Conservation (phyloP, 2,797 vertebrate species). For the Peromyscus aztecus region DNA sequence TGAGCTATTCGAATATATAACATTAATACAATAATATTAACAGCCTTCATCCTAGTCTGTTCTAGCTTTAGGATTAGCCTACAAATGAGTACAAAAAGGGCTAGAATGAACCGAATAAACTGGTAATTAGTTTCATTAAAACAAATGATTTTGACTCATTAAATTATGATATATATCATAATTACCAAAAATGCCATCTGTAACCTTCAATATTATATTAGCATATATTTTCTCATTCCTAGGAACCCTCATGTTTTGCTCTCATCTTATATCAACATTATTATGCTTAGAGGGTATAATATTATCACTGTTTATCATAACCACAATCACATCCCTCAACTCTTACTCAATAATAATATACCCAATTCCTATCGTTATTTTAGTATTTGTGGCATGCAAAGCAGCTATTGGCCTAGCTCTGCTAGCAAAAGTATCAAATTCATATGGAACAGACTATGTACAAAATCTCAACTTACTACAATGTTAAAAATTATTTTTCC, state of each 20-base stretch:
- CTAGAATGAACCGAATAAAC: slow-evolving; percentile 83
- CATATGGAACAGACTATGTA: fast-evolving
- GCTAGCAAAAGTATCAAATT: not conserved
- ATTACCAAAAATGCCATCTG: not conserved
- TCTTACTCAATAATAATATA: too few species aligned
- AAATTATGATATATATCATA: slow-evolving; percentile 29
- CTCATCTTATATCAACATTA: fast-evolving
- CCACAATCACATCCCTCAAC: too few species aligned
- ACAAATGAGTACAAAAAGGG: fast-evolving
- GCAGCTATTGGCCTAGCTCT: too few species aligned
- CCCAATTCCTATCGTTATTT: fast-evolving
- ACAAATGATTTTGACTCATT: slow-evolving; percentile 87
- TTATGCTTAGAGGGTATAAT: not conserved
- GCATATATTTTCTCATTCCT: fast-evolving
- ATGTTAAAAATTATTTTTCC: not conserved
- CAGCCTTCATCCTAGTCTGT: fast-evolving
- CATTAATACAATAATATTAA: not conserved
- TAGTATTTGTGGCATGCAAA: too few species aligned
- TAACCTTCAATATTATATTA: fast-evolving
- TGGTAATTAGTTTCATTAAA: slow-evolving; percentile 77
- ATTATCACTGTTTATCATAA: not conserved
- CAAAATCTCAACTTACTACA: not conserved
- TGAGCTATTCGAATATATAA: not conserved
- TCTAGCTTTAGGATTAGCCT: not conserved
- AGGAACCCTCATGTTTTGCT: fast-evolving